Evolutionary conservation across 1,140 invertebrate species (phyloP), one percentile per base, ranked within the genome.

Genomic region (Saccostrea glomerata): DNA sequence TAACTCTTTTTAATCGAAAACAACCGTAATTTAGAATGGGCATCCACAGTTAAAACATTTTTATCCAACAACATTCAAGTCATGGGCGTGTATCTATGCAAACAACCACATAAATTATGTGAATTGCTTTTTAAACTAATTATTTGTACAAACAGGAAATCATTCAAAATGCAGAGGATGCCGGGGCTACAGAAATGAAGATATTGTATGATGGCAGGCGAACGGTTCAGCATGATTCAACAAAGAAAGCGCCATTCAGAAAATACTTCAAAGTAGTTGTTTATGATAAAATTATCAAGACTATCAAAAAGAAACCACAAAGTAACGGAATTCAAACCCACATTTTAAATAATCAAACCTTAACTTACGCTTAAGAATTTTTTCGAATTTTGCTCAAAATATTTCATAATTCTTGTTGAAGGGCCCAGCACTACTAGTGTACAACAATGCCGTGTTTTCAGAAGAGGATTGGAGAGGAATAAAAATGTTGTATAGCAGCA

Each of bases 401-500:
- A 7, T 9, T 47, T 47, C 5, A 7, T 13, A 12, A 17, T 60
- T 25, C 25, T 77, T 36, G 40, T 73, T 91, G 17, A 87, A 94
- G 93, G 93, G 92, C 13, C 92, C 92, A 47, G 91, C 93, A 12
- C 73, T 94, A 11, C 91, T 91, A 87, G 90, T 92, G n/a, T 93
- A 92, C 89, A 94, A 94, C 86, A 89, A 94, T 90, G 93, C 90
- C 6, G 23, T 90, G 23, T 94, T 94, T 87, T 92, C 87, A 20
- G 90, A 93, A 25, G 87, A 87, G 12, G 94, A 94, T 88, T 94
- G 94, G 90, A 82, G 89, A 63, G 92, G 92, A n/a, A 92, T 95
- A 23, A 82, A 88, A 25, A 93, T 92, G 91, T n/a, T 93, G 11
- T 87, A 91, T 17, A 89, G 90, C 25, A 94, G 93, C 87, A 73